Evolutionary conservation across 1,140 invertebrate species (phyloP).

Genomic region (Bicyclus anynana): DNA sequence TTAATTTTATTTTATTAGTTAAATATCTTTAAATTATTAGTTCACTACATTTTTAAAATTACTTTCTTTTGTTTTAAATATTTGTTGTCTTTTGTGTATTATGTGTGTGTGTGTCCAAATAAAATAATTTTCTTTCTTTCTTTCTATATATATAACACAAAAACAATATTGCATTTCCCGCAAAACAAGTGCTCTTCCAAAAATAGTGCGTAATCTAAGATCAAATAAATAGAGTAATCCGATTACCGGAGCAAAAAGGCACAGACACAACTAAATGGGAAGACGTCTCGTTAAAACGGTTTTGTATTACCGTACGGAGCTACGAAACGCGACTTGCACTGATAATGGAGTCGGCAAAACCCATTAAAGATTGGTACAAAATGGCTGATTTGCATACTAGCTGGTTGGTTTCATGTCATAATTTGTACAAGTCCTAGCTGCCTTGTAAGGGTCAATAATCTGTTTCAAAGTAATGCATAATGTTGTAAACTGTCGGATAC

Average conservation of each 20-base stretch:
- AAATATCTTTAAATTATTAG: too few relatives aligned
- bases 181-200: conserved; percentile 24
- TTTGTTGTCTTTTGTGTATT: too few relatives aligned
- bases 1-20: too few relatives aligned
- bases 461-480: background rate
- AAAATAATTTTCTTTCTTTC: too few relatives aligned
- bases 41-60: too few relatives aligned
- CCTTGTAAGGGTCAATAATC: conserved; percentile 1
- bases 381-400: conserved; percentile 23
- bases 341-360: conserved; percentile 13
- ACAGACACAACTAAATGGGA: conserved; percentile 29
- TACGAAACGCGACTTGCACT: conserved; percentile 16
- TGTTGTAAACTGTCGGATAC: background rate
- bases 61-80: too few relatives aligned
- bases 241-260: conserved; percentile 29
- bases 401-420: conserved; percentile 22
- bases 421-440: conserved; percentile 17
- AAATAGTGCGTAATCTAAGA: conserved; percentile 21
- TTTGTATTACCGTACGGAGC: conserved; percentile 31
- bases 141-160: background rate
- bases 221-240: conserved; percentile 27
- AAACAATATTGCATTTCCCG: background rate
- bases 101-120: too few relatives aligned
- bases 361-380: conserved; percentile 21
- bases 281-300: conserved; percentile 33